These are phyloP conservation scores for Melanerpes aurifrons DNA, from an alignment of 2,113 vertebrate species.

Conservation along the genomic window DNA sequence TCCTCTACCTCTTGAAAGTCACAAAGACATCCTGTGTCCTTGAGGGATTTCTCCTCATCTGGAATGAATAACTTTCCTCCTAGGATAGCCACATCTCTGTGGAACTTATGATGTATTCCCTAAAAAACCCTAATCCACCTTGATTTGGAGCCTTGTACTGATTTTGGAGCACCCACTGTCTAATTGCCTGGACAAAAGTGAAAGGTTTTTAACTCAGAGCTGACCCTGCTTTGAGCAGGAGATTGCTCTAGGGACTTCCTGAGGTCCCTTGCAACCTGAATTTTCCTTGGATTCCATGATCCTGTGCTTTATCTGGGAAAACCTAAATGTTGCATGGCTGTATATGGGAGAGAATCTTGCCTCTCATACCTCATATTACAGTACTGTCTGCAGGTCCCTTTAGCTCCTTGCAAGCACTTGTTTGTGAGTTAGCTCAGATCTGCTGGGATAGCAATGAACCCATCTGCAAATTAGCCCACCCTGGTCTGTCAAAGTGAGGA, in stretches of 20 bases:
- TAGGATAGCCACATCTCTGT: background rate
- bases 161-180: background rate
- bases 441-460: background rate
- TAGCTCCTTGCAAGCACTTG: background rate
- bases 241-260: background rate
- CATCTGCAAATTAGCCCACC: background rate
- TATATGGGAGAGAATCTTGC: background rate
- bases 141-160: background rate
- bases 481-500: background rate
- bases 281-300: background rate
- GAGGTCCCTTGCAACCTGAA: background rate
- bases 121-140: background rate
- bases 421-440: background rate
- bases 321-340: background rate
- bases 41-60: background rate
- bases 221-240: background rate
- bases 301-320: background rate
- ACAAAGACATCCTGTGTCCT: background rate
- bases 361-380: background rate
- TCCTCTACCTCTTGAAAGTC: slow-evolving; percentile 41
- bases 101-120: background rate
- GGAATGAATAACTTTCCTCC: slow-evolving; percentile 22
- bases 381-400: background rate
- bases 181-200: background rate
- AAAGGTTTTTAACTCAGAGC: background rate